Percentiles rank a stretch among this genome's conserved stretches.
Conservation (phyloP, 2,888 invertebrate species). For the Limnephilus marmoratus region DNA sequence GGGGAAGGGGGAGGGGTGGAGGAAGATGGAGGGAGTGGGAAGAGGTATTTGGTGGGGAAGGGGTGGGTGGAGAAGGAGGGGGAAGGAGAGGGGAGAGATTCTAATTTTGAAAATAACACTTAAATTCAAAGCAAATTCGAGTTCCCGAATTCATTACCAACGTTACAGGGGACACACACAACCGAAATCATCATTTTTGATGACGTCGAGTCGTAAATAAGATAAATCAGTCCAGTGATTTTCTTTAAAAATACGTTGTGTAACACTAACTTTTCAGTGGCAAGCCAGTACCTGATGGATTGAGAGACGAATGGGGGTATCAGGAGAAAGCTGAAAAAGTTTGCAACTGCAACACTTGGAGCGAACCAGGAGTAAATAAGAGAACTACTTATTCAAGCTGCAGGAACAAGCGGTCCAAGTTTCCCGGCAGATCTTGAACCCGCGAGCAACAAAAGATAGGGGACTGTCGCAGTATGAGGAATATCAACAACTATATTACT, state of each 20-base stretch:
- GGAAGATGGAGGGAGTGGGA: no score
- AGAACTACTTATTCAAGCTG: slow-evolving; percentile 42
- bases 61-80: no score
- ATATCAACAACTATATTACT: neutral
- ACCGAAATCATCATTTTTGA: neutral
- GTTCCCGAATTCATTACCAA: no score
- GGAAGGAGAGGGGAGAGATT: no score
- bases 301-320: neutral
- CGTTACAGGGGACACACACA: no score
- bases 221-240: neutral
- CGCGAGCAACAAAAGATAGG: slow-evolving; percentile 42
- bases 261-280: neutral
- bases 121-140: no score
- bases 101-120: no score
- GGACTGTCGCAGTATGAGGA: neutral
- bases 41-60: no score
- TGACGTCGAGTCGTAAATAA: neutral
- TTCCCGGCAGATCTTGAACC: slow-evolving; percentile 33
- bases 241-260: neutral
- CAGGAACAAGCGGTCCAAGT: slow-evolving; percentile 44
- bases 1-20: no score
- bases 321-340: slow-evolving; percentile 30
- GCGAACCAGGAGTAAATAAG: slow-evolving; percentile 46
- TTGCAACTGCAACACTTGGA: slow-evolving; percentile 47
- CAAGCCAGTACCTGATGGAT: neutral